Evolutionary conservation across 2,888 invertebrate genomes (phyloP), one percentile per base, ranked within the genome.

Genomic region (Nomada ruficornis): DNA sequence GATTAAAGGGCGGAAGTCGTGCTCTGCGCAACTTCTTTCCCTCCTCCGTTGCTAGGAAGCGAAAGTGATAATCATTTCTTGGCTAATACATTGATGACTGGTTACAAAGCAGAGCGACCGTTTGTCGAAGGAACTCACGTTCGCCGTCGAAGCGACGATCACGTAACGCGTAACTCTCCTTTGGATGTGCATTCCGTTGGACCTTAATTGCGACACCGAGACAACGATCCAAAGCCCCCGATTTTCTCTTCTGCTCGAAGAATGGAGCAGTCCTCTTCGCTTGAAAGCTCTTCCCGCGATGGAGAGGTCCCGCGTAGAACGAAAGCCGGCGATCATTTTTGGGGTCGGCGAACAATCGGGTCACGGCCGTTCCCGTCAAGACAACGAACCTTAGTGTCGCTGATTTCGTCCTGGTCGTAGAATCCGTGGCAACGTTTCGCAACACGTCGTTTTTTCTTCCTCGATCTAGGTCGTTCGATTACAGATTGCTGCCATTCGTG

Each of bases 391-490:
- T 54, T 57, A 54, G 54, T 42, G 60, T 62, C 74, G 73, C 20
- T 52, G n/a, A 23, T 60, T 77, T 63, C 44, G 60, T 67, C 44
- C n/a, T 44, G 57, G 23, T 63, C 36, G 47, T 50, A 60, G 59
- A 47, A 54, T 47, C 71, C 26, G 60, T 55, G 59, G 67, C 75
- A 67, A 42, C 60, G 68, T 82, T 84, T 86, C 68, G 86, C 67
- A 72, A 90, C 87, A 87, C 86, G 87, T 83, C 29, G 26, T 23
- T 20, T 36, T 36, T 36, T 1, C 36, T 7, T 36, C 36, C 7
- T 0, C 18, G 23, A 91, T 90, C 86, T 87, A 83, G 91, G 89
- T 91, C 89, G 90, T 87, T 89, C 89, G 91, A 90, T 90, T 89
- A 88, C 84, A 80, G 80, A 69, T 69, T 62, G 60, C 52, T 18